Percentiles rank a stretch among this genome's conserved stretches.
Evolutionary conservation across 2,888 invertebrate genomes (phyloP).

Genomic region (Panopea generosa): DNA sequence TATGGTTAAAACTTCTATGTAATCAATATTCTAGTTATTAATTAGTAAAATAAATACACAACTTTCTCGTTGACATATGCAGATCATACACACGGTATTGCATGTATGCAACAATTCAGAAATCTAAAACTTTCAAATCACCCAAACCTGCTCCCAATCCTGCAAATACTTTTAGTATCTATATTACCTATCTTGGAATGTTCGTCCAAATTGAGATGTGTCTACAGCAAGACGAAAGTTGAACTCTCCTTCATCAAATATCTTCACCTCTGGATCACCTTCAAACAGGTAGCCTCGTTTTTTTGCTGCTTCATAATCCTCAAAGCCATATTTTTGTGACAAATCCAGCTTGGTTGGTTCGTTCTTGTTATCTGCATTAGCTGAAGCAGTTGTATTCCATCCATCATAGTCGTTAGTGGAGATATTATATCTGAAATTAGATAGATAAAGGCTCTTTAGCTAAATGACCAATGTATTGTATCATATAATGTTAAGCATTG

Average conservation of each 20-base stretch:
- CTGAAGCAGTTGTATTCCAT: constrained; percentile 78
- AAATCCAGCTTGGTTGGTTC: constrained; percentile 71
- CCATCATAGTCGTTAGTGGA: constrained; percentile 83
- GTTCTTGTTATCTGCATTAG: constrained; percentile 55
- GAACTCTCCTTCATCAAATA: constrained; percentile 80
- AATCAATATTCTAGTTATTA: no score
- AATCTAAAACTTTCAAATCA: no score
- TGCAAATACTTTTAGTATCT: no score
- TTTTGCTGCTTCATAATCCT: constrained; percentile 64
- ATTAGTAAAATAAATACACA: no score
- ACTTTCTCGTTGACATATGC: no score
- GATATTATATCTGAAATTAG: constrained; percentile 82
- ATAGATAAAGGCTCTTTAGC: neutral
- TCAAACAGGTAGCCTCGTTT: constrained; percentile 81
- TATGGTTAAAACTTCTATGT: no score
- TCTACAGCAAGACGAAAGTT: constrained; percentile 82
- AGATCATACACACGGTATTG: no score
- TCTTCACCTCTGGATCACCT: constrained; percentile 82
- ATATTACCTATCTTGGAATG: constrained; percentile 85
- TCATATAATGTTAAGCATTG: neutral
- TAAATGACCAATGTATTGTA: no score
- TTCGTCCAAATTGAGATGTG: constrained; percentile 84
- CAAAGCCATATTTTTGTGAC: constrained; percentile 74
- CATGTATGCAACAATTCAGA: no score
- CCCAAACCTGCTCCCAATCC: no score